phyloP scores from a whole-genome alignment of 2,113 vertebrate species.

The Corythaixoides concolor region DNA sequence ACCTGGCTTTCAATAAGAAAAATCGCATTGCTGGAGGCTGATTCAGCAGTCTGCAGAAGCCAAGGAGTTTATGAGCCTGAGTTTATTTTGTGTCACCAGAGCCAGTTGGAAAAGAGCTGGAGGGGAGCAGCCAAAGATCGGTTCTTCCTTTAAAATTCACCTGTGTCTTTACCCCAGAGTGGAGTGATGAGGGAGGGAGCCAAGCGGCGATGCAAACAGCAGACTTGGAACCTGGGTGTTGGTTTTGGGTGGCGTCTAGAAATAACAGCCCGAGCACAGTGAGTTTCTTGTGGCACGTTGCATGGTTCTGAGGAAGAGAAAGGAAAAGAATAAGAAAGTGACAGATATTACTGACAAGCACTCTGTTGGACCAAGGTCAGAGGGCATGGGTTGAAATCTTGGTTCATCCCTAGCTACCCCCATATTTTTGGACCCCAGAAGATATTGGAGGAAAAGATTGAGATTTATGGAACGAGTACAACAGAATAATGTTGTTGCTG shows the following conservation, averaged over 20 bases:
- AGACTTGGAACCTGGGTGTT: neutral
- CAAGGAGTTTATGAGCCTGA: neutral
- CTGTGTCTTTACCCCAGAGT: neutral
- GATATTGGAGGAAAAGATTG: neutral
- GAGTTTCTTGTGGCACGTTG: neutral
- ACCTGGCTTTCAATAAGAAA: neutral
- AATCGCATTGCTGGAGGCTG: neutral
- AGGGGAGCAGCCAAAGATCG: neutral
- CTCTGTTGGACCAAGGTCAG: neutral
- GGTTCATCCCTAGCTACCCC: neutral
- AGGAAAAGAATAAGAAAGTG: neutral
- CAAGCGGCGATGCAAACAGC: neutral
- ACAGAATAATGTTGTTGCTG: neutral
- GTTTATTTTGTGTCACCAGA: neutral
- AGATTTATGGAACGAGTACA: neutral
- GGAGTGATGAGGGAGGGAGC: neutral
- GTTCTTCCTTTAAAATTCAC: slow-evolving; percentile 13
- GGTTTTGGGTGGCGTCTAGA: slow-evolving; percentile 24
- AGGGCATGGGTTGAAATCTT: neutral
- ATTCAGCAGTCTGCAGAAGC: neutral
- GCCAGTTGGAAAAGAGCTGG: neutral
- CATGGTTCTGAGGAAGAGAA: neutral
- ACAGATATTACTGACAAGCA: neutral
- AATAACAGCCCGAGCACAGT: neutral
- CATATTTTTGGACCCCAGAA: neutral